Base-by-base conservation (phyloP, 2,797 vertebrate genomes). In the Aplochiton taeniatus region DNA sequence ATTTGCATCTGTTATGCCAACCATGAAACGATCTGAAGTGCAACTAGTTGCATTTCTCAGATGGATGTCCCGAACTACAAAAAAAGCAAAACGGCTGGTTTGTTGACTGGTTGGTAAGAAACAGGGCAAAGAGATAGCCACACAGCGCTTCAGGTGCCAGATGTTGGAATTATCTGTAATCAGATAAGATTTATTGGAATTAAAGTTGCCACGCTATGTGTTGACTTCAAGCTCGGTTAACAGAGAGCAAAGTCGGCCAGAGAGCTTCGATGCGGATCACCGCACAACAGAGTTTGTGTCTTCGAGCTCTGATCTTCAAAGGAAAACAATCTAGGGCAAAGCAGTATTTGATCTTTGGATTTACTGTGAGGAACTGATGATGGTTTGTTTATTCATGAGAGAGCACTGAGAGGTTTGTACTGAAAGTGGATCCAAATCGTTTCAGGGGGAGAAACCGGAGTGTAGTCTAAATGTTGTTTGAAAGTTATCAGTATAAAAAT, bases 361-460 rank as follows among this genome's bases (percentile, higher is more conserved):
- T 31, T 18, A 55, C 53, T 0, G 4, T 18, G 48, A 55, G 67
- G 66, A 70, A 68, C 56, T 52, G 44, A 11, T 11, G 42, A 65
- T 55, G 54, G 49, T 63, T 80, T 81, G 58, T 80, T 83, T 82
- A 85, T 87, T 83, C 70, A 84, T 80, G 83, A 76, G 14, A 20
- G 6, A 51, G 54, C 55, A 59, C 63, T 17, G 58, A 79, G 70
- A 69, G 59, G 52, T 66, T 4, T 50, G 52, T 49, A 69, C 49
- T 67, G 57, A 78, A 76, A 77, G n/a, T 73, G 4, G 11, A 41
- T 62, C 65, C 64, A 52, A 68, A 18, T 65, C 73, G 51, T 63
- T 69, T 57, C 63, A 51, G 60, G 68, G 59, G 48, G 46, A 64
- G 31, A 31, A 2, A 31, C 31, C 43, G 50, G 13, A 14, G 45